Percentiles rank a stretch among this genome's conserved stretches.
Evolutionary conservation across 2,888 invertebrate genomes (phyloP).

Genomic region (Stenichneumon culpator): DNA sequence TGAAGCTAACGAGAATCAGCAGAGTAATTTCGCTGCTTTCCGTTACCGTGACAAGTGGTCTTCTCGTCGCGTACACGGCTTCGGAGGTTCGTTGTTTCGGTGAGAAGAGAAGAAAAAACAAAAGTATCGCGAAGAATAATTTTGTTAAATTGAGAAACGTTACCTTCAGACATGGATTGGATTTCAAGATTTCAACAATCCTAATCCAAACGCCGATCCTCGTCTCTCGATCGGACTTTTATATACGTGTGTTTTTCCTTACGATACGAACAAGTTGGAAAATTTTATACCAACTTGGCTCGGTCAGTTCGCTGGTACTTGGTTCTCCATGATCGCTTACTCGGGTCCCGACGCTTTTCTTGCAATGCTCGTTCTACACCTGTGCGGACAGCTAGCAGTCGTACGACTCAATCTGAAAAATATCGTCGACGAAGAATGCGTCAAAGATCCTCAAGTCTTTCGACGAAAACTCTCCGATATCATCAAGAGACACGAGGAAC

Average conservation of each 20-base stretch:
- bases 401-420: conserved; percentile 57
- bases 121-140: neutral
- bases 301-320: conserved; percentile 73
- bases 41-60: conserved; percentile 59
- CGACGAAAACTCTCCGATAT: conserved; percentile 55
- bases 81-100: conserved; percentile 43
- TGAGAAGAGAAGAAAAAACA: neutral
- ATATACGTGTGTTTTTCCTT: conserved; percentile 72
- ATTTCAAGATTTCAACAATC: conserved; percentile 56
- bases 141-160: neutral
- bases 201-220: conserved; percentile 56
- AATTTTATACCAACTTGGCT: conserved; percentile 75
- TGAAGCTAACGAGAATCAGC: conserved; percentile 66
- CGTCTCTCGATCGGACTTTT: conserved; percentile 65
- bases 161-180: conserved; percentile 60
- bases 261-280: conserved; percentile 72
- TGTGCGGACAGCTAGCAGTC: conserved; percentile 76
- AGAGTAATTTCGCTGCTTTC: conserved; percentile 66
- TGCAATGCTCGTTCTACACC: conserved; percentile 75
- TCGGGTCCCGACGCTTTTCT: conserved; percentile 76
- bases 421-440: conserved; percentile 51
- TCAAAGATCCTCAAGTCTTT: conserved; percentile 37
- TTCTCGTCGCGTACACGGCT: conserved; percentile 63
- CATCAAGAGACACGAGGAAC: conserved; percentile 69
- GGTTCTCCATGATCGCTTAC: conserved; percentile 73